phyloP scores from a whole-genome alignment of 1,140 invertebrate species.

The Drosophila novamexicana region DNA sequence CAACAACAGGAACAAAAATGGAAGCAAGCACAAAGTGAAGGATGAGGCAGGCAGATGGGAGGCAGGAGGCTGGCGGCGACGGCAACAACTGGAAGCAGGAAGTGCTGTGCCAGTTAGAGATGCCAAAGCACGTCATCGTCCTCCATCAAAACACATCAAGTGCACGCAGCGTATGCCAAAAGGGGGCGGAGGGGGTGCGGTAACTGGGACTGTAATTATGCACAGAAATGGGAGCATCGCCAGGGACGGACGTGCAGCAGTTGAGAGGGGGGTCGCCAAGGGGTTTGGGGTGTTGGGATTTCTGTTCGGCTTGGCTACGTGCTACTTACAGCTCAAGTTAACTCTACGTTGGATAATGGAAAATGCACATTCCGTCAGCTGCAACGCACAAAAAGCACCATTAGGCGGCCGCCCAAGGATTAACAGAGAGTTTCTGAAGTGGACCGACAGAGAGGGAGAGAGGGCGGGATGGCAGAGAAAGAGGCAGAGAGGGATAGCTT shows the following conservation, averaged over 20 bases:
- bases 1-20: constrained; percentile 21
- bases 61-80: background rate
- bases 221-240: constrained; percentile 62
- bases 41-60: background rate
- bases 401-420: constrained; percentile 69
- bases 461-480: too few relatives aligned
- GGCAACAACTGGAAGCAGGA: constrained; percentile 52
- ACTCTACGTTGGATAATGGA: constrained; percentile 51
- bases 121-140: constrained; percentile 66
- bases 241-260: constrained; percentile 13
- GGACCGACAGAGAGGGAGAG: constrained; percentile 21
- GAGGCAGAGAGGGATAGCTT: background rate
- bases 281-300: background rate
- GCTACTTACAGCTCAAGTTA: constrained; percentile 65
- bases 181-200: background rate
- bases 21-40: constrained; percentile 14
- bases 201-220: constrained; percentile 62
- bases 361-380: constrained; percentile 71
- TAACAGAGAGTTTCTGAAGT: constrained; percentile 55
- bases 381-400: constrained; percentile 62
- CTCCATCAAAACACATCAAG: constrained; percentile 41
- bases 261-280: background rate
- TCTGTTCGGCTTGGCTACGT: constrained; percentile 30
- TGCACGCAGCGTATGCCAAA: constrained; percentile 1
- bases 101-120: constrained; percentile 76